Percentiles rank a stretch among this genome's conserved stretches.
These are phyloP conservation scores for Ethmia dodecea DNA, from an alignment of 2,888 invertebrate species.

Conservation along the genomic window DNA sequence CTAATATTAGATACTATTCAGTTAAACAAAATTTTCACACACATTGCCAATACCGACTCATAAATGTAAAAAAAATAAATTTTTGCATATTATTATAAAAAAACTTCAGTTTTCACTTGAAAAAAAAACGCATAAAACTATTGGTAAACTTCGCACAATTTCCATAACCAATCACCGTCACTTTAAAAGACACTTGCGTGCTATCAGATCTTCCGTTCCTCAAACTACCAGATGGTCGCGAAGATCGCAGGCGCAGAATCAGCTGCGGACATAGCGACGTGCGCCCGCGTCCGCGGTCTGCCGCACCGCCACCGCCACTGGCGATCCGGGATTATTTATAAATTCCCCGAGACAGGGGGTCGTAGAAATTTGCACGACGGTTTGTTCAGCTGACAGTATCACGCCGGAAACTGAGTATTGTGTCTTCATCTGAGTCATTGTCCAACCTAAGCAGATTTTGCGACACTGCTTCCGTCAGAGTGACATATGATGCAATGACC, in stretches of 20 bases:
- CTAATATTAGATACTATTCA: too few relatives aligned
- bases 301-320: slow-evolving; percentile 75
- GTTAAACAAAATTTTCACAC: neutral
- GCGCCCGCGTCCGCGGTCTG: slow-evolving; percentile 76
- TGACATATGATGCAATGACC: too few relatives aligned
- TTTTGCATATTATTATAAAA: neutral
- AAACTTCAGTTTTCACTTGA: neutral
- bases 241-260: neutral
- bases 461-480: too few relatives aligned
- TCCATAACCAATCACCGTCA: slow-evolving; percentile 29
- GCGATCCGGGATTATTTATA: slow-evolving; percentile 74
- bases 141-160: neutral
- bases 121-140: slow-evolving; percentile 1
- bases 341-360: slow-evolving; percentile 74
- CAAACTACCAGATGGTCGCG: neutral
- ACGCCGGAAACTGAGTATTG: slow-evolving; percentile 48
- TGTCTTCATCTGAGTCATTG: slow-evolving; percentile 1
- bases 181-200: slow-evolving; percentile 33
- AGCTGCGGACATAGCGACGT: slow-evolving; percentile 34
- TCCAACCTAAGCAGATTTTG: neutral
- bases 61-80: too few relatives aligned
- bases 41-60: too few relatives aligned
- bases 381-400: slow-evolving; percentile 42
- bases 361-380: slow-evolving; percentile 58
- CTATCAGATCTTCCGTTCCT: neutral